Conservation (phyloP, 2,113 vertebrate genomes). For the Vulpes vulpes region DNA sequence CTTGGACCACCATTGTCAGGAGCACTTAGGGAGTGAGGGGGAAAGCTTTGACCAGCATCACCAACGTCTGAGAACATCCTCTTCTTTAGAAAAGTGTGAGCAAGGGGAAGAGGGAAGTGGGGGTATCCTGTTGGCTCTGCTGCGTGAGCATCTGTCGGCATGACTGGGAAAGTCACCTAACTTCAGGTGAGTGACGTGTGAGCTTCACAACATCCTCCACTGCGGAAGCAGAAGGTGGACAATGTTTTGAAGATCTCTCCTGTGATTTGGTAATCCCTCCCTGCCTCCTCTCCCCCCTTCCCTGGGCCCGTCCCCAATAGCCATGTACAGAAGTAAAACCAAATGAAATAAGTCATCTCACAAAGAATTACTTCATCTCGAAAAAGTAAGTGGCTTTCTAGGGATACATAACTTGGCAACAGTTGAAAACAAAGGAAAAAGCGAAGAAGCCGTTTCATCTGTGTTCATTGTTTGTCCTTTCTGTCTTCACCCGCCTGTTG, state of each 20-base stretch:
- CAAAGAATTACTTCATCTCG: slow-evolving; percentile 21
- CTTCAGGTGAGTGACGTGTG: not conserved
- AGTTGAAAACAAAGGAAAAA: not conserved
- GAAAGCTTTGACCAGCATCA: not conserved
- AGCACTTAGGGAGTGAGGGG: not conserved
- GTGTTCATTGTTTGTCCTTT: not conserved
- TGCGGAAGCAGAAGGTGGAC: accelerated
- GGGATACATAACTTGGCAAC: not conserved
- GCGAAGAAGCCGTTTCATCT: not conserved
- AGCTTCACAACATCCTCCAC: not conserved
- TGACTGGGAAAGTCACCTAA: not conserved
- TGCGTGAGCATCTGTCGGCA: not conserved
- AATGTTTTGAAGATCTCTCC: not conserved
- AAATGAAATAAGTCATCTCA: slow-evolving; percentile 3
- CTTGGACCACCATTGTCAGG: accelerated
- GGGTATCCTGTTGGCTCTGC: not conserved
- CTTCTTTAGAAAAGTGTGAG: not conserved
- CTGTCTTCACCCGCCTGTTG: not conserved
- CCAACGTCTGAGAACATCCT: not conserved
- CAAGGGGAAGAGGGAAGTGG: no score
- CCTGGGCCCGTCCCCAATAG: not conserved
- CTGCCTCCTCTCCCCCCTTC: not conserved
- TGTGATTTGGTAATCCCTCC: not conserved
- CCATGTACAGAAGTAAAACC: not conserved
- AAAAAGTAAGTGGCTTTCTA: not conserved